Percentiles rank a stretch among this genome's conserved stretches.
Evolutionary conservation across 2,113 vertebrate genomes (phyloP).

Genomic region (Dicaeum eximium): DNA sequence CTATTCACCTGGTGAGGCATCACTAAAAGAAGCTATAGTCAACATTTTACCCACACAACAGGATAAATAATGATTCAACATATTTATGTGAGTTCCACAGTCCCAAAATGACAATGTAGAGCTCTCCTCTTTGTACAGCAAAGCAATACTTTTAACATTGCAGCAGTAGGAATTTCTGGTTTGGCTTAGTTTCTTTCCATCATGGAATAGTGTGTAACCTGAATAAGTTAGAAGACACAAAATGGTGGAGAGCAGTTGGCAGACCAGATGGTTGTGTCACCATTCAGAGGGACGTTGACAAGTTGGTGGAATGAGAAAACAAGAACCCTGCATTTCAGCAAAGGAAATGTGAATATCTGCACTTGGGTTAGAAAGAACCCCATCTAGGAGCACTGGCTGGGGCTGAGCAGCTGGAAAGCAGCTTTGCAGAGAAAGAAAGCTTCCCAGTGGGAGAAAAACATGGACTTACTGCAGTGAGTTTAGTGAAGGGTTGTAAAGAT

Average conservation of each 20-base stretch:
- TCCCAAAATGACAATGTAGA: background rate
- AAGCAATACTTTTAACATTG: background rate
- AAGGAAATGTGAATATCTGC: background rate
- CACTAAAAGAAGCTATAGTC: background rate
- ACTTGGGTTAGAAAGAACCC: background rate
- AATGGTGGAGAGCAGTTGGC: background rate
- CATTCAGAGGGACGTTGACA: background rate
- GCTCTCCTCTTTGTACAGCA: background rate
- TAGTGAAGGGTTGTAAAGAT: background rate
- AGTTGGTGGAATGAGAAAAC: background rate
- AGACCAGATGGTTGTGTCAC: background rate
- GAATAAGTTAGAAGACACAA: background rate
- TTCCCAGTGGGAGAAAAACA: background rate
- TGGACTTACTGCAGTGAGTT: background rate
- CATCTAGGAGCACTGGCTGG: background rate
- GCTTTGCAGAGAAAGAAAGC: background rate
- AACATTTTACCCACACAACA: background rate
- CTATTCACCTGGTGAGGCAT: background rate
- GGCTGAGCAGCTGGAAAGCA: background rate
- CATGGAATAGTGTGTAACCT: background rate
- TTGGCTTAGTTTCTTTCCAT: background rate
- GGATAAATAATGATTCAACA: background rate
- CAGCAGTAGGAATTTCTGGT: background rate
- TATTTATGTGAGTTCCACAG: background rate
- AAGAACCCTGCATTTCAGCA: background rate